Evolutionary conservation across 2,797 vertebrate genomes (phyloP).

Genomic region (Bradypodion ventrale): DNA sequence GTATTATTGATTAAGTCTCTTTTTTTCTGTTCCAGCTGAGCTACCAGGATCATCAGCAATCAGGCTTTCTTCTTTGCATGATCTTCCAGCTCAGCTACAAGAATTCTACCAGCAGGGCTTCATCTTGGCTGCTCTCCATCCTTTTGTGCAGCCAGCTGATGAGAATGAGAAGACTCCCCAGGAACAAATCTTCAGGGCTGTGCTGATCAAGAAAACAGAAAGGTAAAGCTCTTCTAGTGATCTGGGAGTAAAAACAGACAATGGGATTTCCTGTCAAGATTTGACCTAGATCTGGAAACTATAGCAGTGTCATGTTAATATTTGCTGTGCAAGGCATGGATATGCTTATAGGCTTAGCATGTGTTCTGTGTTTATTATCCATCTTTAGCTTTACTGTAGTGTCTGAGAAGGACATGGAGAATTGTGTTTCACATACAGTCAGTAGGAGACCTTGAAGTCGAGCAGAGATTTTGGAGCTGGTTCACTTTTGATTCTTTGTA

Average conservation of each 20-base stretch:
- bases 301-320: conserved; percentile 49
- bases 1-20: conserved; percentile 58
- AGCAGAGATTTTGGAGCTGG: conserved; percentile 29
- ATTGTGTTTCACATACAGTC: conserved; percentile 54
- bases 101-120: conserved; percentile 97
- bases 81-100: conserved; percentile 91
- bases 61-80: conserved; percentile 87
- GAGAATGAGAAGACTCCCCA: conserved; percentile 84
- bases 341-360: conserved; percentile 54
- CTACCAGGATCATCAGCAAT: conserved; percentile 87
- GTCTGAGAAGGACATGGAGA: conserved; percentile 55
- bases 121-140: conserved; percentile 88
- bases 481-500: conserved; percentile 17
- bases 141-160: conserved; percentile 89
- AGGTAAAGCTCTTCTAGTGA: conserved; percentile 80
- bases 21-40: conserved; percentile 74
- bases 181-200: conserved; percentile 91
- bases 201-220: conserved; percentile 89
- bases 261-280: conserved; percentile 66
- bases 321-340: conserved; percentile 58
- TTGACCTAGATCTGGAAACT: conserved; percentile 71
- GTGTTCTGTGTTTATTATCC: conserved; percentile 64
- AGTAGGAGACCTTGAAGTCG: conserved; percentile 48
- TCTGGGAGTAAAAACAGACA: conserved; percentile 68
- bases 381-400: conserved; percentile 55